Evolutionary conservation across 2,797 vertebrate genomes (phyloP).

Genomic region (Anguilla megastoma): DNA sequence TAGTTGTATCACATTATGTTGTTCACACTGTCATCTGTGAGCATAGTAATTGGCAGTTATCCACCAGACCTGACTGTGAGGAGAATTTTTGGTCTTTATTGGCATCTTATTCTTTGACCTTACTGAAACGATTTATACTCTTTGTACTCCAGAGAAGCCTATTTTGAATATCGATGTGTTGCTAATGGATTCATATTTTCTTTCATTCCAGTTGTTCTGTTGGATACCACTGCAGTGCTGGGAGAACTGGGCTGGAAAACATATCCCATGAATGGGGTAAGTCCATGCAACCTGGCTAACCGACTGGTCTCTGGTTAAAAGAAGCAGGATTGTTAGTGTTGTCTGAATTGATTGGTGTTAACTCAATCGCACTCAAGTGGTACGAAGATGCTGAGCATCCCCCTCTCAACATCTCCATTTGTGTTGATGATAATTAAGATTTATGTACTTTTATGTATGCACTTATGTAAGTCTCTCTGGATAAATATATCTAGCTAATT

Average conservation of each 20-base stretch:
- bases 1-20: not conserved
- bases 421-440: not conserved
- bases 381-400: not conserved
- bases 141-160: not conserved
- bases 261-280: conserved; percentile 97
- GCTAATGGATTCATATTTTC: conserved; percentile 44
- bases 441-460: no score
- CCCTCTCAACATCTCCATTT: not conserved
- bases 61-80: not conserved
- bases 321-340: not conserved
- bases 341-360: not conserved
- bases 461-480: no score
- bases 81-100: not conserved
- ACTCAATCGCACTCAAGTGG: not conserved
- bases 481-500: no score
- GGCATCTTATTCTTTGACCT: not conserved
- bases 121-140: not conserved
- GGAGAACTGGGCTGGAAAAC: conserved; percentile 98
- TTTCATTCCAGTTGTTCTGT: conserved; percentile 85
- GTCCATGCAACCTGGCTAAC: conserved; percentile 52
- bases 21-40: not conserved
- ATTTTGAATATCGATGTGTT: not conserved
- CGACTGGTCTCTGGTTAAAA: not conserved
- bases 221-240: conserved; percentile 92
- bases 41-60: not conserved